Conservation (phyloP, 2,113 vertebrate species). For the Pseudopodoces humilis region DNA sequence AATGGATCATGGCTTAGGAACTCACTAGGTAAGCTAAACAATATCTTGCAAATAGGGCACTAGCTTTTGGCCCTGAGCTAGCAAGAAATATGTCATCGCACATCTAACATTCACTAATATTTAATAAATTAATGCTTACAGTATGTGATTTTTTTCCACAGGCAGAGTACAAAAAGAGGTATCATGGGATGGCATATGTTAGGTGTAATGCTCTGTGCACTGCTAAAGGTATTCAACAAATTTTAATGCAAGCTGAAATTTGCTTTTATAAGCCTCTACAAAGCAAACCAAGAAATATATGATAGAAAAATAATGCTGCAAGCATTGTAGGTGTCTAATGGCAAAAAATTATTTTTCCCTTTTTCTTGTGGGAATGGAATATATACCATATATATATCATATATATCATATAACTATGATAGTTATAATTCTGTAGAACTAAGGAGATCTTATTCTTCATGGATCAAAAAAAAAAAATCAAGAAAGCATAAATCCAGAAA, state of each 20-base stretch:
- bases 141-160: not conserved
- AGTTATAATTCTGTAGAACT: not conserved
- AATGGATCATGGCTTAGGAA: not conserved
- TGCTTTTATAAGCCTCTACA: not conserved
- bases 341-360: not conserved
- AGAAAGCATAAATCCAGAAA: constrained; percentile 18
- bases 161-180: not conserved
- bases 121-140: not conserved
- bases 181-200: not conserved
- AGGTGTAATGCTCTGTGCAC: not conserved
- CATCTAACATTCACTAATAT: not conserved
- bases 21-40: not conserved
- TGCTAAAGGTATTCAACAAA: not conserved
- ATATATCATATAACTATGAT: not conserved
- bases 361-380: not conserved
- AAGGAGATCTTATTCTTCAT: not conserved
- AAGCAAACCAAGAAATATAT: not conserved
- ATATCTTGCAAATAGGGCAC: not conserved
- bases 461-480: not conserved
- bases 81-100: not conserved
- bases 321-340: not conserved
- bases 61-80: not conserved
- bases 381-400: no score
- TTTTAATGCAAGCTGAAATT: not conserved
- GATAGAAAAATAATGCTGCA: not conserved